Evolutionary conservation across 2,797 vertebrate species (phyloP), one percentile per base, ranked within the genome.

Genomic region (Coluber constrictor): DNA sequence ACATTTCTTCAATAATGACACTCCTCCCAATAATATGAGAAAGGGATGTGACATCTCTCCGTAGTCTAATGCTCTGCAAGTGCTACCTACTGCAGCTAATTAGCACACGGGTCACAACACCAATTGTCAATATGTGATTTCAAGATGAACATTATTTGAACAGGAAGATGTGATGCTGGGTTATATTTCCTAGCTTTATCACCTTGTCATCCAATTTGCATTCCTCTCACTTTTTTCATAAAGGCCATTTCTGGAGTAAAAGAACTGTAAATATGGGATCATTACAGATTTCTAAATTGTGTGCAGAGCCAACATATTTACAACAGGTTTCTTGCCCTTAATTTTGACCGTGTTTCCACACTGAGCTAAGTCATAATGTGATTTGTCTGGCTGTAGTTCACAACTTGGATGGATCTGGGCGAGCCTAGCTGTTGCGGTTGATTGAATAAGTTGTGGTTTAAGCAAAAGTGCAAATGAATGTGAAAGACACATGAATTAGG

Each of bases 1-100:
- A 13, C 90, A 0, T 32, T 91, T 61, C 7, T 91, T 94, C 18
- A 0, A 90, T 90, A 51, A 3, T 90, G 88, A 61, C 90, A 1
- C 74, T 0, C 29, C 87, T 88, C 89, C 89, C 70, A 37, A 88
- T 32, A 83, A 66, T 59, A 63, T 66, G 55, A 3, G 37, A 89
- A n/a, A 0, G 0, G 47, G 86, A 86, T 0, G 0, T 1, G 88
- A 20, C 54, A 92, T 61, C 86, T 63, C 0, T 79, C 61, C 0
- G 0, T 55, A 16, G 61, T 0, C 3, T 25, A 16, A 59, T 90
- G 91, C 70, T 0, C 0, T 1, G 16, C 56, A 11, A 1, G 37
- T 88, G 89, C 87, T 56, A 29, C 11, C 18, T 23, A 56, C 37
- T 83, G 37, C 10, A 83, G 47, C 55, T 56, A 60, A 27, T 90